Percentiles rank a stretch among this genome's conserved stretches.
These are phyloP conservation scores for Plumapathes pennacea DNA, from an alignment of 92 coral and sea anemone species.

Conservation along the genomic window DNA sequence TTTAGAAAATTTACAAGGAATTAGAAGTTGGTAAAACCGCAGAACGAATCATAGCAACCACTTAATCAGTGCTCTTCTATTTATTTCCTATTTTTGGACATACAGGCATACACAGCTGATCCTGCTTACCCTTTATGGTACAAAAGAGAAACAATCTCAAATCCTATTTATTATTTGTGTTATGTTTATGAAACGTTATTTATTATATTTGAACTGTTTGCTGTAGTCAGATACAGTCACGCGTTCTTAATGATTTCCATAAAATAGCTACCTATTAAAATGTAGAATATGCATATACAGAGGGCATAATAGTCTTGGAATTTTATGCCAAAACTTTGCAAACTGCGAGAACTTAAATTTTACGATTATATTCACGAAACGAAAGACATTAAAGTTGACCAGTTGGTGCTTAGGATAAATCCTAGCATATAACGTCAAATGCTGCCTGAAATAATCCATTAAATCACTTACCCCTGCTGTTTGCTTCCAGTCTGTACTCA, in stretches of 20 bases:
- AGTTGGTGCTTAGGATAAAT: slow-evolving; percentile 12
- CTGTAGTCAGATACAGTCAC: too few species aligned
- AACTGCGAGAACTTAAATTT: not conserved
- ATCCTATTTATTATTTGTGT: too few species aligned
- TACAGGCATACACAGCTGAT: slow-evolving; percentile 34
- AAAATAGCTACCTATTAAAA: slow-evolving; percentile 31
- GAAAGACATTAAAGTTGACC: too few species aligned
- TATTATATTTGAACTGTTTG: too few species aligned
- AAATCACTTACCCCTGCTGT: slow-evolving; percentile 38
- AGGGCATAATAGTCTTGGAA: slow-evolving; percentile 21
- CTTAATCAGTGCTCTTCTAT: slow-evolving; percentile 17
- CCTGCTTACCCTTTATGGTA: slow-evolving; percentile 47
- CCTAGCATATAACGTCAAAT: slow-evolving; percentile 19
- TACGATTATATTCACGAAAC: too few species aligned
- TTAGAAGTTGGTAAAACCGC: slow-evolving; percentile 21
- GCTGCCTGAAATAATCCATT: too few species aligned
- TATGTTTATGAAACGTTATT: too few species aligned
- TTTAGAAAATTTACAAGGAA: not conserved
- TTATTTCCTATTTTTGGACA: too few species aligned
- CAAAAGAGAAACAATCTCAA: too few species aligned
- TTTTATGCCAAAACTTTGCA: slow-evolving; percentile 22
- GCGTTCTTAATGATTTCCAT: too few species aligned
- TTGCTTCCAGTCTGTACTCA: slow-evolving; percentile 70
- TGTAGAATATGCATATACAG: slow-evolving; percentile 7
- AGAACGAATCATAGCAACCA: slow-evolving; percentile 34